Evolutionary conservation across 2,113 vertebrate species (phyloP).

Genomic region (Cygnus buccinator): DNA sequence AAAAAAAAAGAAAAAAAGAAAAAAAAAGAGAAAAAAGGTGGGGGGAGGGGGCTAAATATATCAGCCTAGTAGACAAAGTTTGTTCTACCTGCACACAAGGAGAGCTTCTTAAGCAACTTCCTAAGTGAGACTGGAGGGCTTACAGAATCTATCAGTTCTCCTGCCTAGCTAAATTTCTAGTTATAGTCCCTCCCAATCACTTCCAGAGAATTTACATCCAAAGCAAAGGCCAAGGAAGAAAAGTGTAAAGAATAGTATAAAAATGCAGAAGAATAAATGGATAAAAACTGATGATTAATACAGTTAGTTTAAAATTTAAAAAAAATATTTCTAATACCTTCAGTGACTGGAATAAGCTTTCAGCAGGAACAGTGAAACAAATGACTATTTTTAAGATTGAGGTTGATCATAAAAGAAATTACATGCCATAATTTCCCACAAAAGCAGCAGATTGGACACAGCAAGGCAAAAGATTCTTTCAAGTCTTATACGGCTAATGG

Average conservation of each 20-base stretch:
- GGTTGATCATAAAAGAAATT: not conserved
- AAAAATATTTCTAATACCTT: not conserved
- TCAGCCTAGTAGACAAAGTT: not conserved
- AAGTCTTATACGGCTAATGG: not conserved
- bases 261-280: not conserved
- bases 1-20: not conserved
- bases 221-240: not conserved
- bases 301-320: not conserved
- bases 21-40: not conserved
- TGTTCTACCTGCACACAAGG: no score
- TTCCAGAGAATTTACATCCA: not conserved
- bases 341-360: not conserved
- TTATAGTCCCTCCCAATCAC: not conserved
- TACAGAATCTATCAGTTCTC: not conserved
- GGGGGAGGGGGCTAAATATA: not conserved
- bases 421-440: rapidly evolving
- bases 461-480: not conserved
- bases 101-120: not conserved
- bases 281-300: not conserved
- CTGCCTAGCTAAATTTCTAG: not conserved
- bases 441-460: not conserved
- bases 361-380: not conserved
- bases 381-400: not conserved
- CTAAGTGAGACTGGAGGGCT: not conserved
- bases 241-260: rapidly evolving